Evolutionary conservation across 2,888 invertebrate species (phyloP), one percentile per base, ranked within the genome.

Genomic region (Exocentrus adspersus): DNA sequence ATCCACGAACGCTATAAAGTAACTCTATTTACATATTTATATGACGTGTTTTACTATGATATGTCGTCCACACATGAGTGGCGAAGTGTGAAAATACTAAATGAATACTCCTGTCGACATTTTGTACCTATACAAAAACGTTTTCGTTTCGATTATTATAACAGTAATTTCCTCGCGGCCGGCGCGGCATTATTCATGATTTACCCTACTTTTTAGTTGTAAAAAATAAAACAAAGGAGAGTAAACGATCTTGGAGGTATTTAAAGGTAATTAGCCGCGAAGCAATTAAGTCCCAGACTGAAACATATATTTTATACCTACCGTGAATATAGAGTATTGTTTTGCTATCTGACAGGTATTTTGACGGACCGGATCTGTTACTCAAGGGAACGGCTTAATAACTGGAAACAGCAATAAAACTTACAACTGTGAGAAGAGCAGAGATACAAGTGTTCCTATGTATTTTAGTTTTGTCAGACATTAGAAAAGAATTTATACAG

Each of bases 21-120:
- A 78, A 77, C 73, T 71, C 74, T 68, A 79, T 79, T 79, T 80
- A 77, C 79, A 79, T 80, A 80, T 79, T 78, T 78, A 77, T 76
- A 78, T 78, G 75, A 77, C 75, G 74, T 74, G 72, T 75, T 77
- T 72, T 77, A 75, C 77, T 77, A 76, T 76, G 77, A 75, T 75
- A 74, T 73, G 75, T 78, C 76, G 74, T 79, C 75, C 78, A 79
- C 78, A 78, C 79, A 78, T 79, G 79, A 74, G 71, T 73, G 75
- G 73, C 73, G 73, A 73, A 78, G 78, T 79, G 79, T 79, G 79
- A 80, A 80, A 79, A 77, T 75, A 75, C 75, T 75, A 75, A 77
- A 76, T 76, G 75, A 78, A 76, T 74, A 75, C 74, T 69, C 48
- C 62, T 64, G 71, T 65, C 70, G 73, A 68, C 70, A 70, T 72